These are phyloP conservation scores for Montipora foliosa DNA, from an alignment of 64 coral and sea anemone species.

Conservation along the genomic window DNA sequence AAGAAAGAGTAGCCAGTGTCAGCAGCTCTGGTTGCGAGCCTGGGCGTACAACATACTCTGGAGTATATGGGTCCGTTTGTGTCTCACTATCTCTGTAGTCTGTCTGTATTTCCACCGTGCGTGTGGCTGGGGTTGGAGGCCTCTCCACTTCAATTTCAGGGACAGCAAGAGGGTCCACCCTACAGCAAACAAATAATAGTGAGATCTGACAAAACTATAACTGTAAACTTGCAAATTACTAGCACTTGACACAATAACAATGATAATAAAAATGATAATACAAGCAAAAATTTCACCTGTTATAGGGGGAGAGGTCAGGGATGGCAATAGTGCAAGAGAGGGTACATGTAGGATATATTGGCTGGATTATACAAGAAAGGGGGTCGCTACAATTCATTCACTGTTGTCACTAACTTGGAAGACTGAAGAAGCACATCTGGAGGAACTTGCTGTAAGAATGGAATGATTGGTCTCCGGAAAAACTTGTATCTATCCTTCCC, in stretches of 20 bases:
- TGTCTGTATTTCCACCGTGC: constrained; percentile 93
- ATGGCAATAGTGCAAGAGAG: no score
- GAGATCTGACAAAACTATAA: not conserved
- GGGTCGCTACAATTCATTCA: no score
- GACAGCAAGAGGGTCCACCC: constrained; percentile 70
- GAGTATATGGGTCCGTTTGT: constrained; percentile 98
- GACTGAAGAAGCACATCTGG: constrained; percentile 96
- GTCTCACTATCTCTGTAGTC: constrained; percentile 99
- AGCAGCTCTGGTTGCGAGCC: constrained; percentile 95
- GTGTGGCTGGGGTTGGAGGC: constrained; percentile 91
- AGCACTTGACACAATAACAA: not conserved
- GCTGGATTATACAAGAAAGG: no score
- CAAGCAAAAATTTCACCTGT: no score
- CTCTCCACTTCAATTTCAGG: constrained; percentile 72
- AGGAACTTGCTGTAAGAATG: constrained; percentile 97
- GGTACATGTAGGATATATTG: no score
- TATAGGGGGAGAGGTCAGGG: no score
- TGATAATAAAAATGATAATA: not conserved
- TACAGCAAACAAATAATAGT: not conserved
- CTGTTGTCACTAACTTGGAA: constrained; percentile 60
- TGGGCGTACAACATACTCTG: constrained; percentile 95
- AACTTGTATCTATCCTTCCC: constrained; percentile 97
- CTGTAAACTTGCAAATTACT: not conserved
- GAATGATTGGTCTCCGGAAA: constrained; percentile 96
- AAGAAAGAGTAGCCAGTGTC: constrained; percentile 90